These are phyloP conservation scores for Diplolepis rosae DNA, from an alignment of 2,888 invertebrate genomes.

Conservation along the genomic window DNA sequence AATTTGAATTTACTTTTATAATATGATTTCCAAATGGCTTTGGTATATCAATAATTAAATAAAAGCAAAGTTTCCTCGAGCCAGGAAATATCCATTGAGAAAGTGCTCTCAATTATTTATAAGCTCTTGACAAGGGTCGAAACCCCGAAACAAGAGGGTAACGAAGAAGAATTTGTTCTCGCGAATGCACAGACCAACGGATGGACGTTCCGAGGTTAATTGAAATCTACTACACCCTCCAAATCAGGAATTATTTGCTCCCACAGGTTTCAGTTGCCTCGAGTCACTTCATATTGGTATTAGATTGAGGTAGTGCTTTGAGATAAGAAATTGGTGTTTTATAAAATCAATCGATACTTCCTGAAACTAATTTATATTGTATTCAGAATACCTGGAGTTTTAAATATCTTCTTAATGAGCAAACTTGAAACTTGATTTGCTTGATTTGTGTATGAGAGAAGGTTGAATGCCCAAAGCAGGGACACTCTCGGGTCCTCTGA, in stretches of 20 bases:
- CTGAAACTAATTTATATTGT: not conserved
- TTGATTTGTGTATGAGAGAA: not conserved
- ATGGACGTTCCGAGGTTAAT: slow-evolving; percentile 53
- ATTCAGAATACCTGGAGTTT: not conserved
- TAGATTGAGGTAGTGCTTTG: slow-evolving; percentile 58
- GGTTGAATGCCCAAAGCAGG: slow-evolving; percentile 7
- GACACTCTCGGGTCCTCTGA: slow-evolving; percentile 5
- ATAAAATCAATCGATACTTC: not conserved
- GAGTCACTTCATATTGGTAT: slow-evolving; percentile 62
- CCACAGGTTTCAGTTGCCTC: slow-evolving; percentile 55
- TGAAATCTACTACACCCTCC: slow-evolving; percentile 58
- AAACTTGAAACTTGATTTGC: not conserved
- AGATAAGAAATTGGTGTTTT: not conserved
- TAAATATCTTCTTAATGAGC: slow-evolving; percentile 7
- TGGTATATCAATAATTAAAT: not conserved
- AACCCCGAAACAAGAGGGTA: slow-evolving; percentile 45
- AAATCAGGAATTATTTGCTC: slow-evolving; percentile 61
- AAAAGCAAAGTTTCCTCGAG: not conserved
- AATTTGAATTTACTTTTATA: not conserved
- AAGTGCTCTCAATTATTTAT: slow-evolving; percentile 47
- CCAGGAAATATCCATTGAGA: not conserved
- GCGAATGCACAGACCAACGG: slow-evolving; percentile 44
- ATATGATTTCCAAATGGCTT: not conserved
- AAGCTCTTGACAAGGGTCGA: slow-evolving; percentile 42
- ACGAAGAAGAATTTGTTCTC: slow-evolving; percentile 61